Evolutionary conservation across 1,140 invertebrate genomes (phyloP), one percentile per base, ranked within the genome.

Genomic region (Leptopilina boulardi): DNA sequence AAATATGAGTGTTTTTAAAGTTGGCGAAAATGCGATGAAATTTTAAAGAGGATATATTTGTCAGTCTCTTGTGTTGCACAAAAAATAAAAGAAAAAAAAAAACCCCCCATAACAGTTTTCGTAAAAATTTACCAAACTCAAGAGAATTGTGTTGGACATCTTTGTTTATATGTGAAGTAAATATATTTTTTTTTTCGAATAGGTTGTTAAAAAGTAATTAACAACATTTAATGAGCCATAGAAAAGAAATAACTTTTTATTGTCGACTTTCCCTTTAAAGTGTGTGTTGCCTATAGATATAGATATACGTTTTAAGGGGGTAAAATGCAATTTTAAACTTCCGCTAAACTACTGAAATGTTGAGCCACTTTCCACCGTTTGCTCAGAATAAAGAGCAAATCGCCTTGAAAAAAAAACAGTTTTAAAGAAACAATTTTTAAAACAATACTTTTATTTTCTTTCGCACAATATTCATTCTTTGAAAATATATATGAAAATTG

Each of bases 231-330:
- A 47, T n/a, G 42, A n/a, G 13, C 42, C 42, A 47, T 47, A 47
- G 42, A 47, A 47, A 47, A 47, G 42, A 47, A 47, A 47, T 47
- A 47, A 47, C 42, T 47, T 47, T 47, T 47, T 47, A 47, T 47
- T 10, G 42, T 47, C 42, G 42, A 47, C 11, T 47, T 47, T 47
- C 11, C 15, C 42, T 47, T 47, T 47, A 47, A 47, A 47, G 42
- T n/a, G 42, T 47, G 42, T n/a, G 42, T 47, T 47, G 2, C 15
- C 34, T 38, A 6, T 38, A 38, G 5, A 38, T 9, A 38, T 38
- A 38, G 34, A 38, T 38, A 38, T 47, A 47, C 42, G 42, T 47
- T 47, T 44, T 47, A 8, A 47, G 15, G 42, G 11, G n/a, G 42
- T 47, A 15, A 47, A 47, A 47, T n/a, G 42, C 42, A 47, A 47